Base-by-base conservation (phyloP, 1,140 invertebrate species). In the Ylistrum balloti region DNA sequence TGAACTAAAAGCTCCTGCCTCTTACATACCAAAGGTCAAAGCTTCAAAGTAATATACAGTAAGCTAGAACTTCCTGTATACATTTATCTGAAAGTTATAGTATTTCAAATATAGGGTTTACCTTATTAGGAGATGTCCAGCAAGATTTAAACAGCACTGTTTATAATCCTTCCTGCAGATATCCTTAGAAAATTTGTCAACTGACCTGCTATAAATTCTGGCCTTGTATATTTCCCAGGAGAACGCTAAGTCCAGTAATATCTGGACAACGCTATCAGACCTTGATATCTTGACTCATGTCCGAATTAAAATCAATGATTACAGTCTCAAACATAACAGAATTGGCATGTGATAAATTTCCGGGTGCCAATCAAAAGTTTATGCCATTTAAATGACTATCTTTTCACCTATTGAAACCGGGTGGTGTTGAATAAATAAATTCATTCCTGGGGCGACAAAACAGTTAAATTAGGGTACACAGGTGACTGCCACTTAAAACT, bases 241-340 rank as follows among this genome's bases (percentile, higher is more conserved):
- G 56, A 74, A 74, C 17, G 56, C 56, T 74, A 74, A 74, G 56
- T 74, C 56, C 56, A 74, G 56, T 74, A n/a, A 1, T n/a, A 74
- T 74, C 56, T 74, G 56, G 56, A 74, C 56, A 74, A 74, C 56
- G 56, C 56, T 74, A 74, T 74, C 56, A 74, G 22, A 74, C n/a
- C 1, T 28, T 28, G 56, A 74, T 74, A 74, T 74, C 56, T 5
- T 28, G 56, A 74, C 15, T 74, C 56, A 74, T 28, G 56, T 74
- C 56, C 56, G 56, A 74, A 74, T 74, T 74, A 74, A 56, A 74
- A 74, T 74, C 56, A 74, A 74, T 74, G 56, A 74, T 74, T 74
- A 74, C 56, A 74, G n/a, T 74, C 56, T 28, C n/a, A 22, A 11
- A 74, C 56, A 74, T 74, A 74, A 74, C 56, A 74, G 56, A 74